These are phyloP conservation scores for Andricus quercusramuli DNA, from an alignment of 2,888 invertebrate species.

Conservation along the genomic window DNA sequence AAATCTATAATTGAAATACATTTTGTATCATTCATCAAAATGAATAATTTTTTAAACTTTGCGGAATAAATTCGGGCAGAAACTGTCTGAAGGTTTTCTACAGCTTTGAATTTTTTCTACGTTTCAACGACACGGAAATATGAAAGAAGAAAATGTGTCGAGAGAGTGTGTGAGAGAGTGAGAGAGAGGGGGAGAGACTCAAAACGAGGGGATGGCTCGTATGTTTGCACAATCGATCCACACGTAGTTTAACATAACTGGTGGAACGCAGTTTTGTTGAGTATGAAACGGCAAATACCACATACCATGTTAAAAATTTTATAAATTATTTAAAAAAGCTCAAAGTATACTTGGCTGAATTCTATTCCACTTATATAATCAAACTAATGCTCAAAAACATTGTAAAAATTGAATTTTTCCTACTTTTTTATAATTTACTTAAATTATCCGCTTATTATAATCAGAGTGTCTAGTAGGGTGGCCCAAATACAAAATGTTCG, in stretches of 20 bases:
- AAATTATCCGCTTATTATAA: too few relatives aligned
- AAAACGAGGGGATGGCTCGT: constrained; percentile 49
- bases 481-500: too few relatives aligned
- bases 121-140: constrained; percentile 38
- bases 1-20: neutral
- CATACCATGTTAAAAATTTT: constrained; percentile 20
- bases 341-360: neutral
- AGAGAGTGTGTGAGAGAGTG: constrained; percentile 41
- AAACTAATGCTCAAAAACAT: too few relatives aligned
- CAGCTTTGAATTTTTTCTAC: constrained; percentile 38
- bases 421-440: too few relatives aligned
- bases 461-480: too few relatives aligned
- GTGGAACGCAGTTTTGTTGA: constrained; percentile 40
- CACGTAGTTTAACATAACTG: constrained; percentile 63
- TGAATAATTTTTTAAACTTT: neutral
- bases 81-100: neutral
- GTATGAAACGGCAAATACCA: constrained; percentile 40
- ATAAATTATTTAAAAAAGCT: constrained; percentile 12
- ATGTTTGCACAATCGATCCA: constrained; percentile 71
- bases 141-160: constrained; percentile 42
- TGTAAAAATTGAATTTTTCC: too few relatives aligned
- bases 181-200: constrained; percentile 40
- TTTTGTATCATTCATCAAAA: neutral
- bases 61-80: neutral
- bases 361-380: too few relatives aligned